phyloP scores from a whole-genome alignment of 2,797 vertebrate genomes.

The Gastrophryne carolinensis region DNA sequence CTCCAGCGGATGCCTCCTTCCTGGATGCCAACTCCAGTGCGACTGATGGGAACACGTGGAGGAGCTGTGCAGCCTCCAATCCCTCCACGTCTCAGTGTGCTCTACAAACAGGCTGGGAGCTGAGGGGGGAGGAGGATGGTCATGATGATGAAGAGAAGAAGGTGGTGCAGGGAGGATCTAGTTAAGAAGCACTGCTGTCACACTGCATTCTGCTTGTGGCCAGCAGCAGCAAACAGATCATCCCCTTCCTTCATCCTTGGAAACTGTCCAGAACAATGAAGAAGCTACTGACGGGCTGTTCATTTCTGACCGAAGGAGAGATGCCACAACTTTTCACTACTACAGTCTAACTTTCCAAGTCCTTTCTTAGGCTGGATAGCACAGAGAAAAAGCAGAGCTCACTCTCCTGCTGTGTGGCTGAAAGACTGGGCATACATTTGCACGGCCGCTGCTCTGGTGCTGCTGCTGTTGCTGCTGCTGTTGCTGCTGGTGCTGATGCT shows the following conservation, averaged over 20 bases:
- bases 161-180: slow-evolving; percentile 45
- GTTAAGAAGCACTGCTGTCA: slow-evolving; percentile 31
- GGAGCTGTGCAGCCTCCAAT: slow-evolving; percentile 17
- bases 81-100: slow-evolving; percentile 37
- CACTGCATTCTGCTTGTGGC: slow-evolving; percentile 13
- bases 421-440: too few relatives aligned
- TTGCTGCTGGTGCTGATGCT: slow-evolving; percentile 34
- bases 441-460: slow-evolving; percentile 8
- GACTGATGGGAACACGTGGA: slow-evolving; percentile 54
- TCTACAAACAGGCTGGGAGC: slow-evolving; percentile 34
- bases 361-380: not conserved
- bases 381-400: not conserved
- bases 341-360: slow-evolving; percentile 30
- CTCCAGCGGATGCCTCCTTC: not conserved
- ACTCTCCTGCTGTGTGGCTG: slow-evolving; percentile 8
- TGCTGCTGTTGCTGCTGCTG: slow-evolving; percentile 11
- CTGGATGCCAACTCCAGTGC: not conserved
- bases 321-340: too few relatives aligned
- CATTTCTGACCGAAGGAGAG: too few relatives aligned
- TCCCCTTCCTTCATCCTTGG: slow-evolving; percentile 6
- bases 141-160: slow-evolving; percentile 20
- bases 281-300: too few relatives aligned
- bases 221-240: slow-evolving; percentile 24
- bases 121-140: not conserved
- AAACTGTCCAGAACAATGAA: not conserved